Percentiles rank a stretch among this genome's conserved stretches.
Conservation (phyloP, 2,797 vertebrate species). For the Acanthurus leucopareius region DNA sequence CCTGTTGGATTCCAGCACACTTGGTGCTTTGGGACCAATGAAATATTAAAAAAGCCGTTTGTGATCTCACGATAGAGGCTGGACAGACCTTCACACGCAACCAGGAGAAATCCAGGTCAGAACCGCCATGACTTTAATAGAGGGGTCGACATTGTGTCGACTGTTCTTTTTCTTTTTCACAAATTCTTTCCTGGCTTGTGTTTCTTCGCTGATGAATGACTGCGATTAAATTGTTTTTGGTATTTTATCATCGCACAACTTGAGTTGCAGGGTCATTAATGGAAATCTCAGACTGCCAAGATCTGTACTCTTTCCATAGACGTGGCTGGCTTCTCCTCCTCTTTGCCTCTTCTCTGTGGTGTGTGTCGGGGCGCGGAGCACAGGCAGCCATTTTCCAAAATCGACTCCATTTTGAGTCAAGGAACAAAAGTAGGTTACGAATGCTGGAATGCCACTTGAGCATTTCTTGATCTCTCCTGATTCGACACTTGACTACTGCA, state of each 20-base stretch:
- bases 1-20: conserved; percentile 86
- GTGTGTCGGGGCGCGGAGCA: conserved; percentile 51
- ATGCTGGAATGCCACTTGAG: conserved; percentile 49
- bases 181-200: conserved; percentile 26
- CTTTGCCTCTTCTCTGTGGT: conserved; percentile 39
- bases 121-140: conserved; percentile 56
- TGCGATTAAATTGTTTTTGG: conserved; percentile 57
- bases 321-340: conserved; percentile 49
- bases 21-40: conserved; percentile 86
- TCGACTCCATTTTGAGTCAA: conserved; percentile 85
- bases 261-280: conserved; percentile 51
- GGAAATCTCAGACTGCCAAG: conserved; percentile 57
- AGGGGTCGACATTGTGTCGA: conserved; percentile 52
- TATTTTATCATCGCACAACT: conserved; percentile 50
- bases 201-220: conserved; percentile 48
- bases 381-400: conserved; percentile 84
- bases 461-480: conserved; percentile 49
- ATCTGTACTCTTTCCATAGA: conserved; percentile 44
- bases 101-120: conserved; percentile 79
- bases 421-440: conserved; percentile 68
- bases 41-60: conserved; percentile 92
- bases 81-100: conserved; percentile 87
- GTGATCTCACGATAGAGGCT: conserved; percentile 84
- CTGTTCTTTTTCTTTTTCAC: conserved; percentile 7
- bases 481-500: not conserved